A percentile compares a stretch with the other conserved stretches of the same genome.
Evolutionary conservation across 2,113 vertebrate genomes (phyloP).

Genomic region (Pitta sordida): DNA sequence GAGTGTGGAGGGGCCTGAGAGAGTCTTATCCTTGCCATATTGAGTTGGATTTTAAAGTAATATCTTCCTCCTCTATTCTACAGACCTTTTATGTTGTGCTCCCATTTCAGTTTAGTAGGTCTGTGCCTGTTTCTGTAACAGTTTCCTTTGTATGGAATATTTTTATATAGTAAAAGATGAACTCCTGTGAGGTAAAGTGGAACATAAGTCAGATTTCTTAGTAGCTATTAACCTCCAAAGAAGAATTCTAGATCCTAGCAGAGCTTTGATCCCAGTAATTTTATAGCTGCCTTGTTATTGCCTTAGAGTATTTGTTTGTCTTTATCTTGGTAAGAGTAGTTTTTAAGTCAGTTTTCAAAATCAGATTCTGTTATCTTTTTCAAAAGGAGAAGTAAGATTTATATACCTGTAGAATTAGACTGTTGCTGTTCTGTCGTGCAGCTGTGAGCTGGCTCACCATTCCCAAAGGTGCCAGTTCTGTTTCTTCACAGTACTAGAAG

Average conservation of each 20-base stretch:
- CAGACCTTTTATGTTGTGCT: neutral
- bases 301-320: neutral
- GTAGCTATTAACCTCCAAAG: neutral
- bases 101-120: neutral
- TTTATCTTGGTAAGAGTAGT: neutral
- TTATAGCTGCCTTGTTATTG: neutral
- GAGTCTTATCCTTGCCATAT: neutral
- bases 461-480: neutral
- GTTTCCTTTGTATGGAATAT: neutral
- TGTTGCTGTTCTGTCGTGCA: neutral
- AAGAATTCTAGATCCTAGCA: neutral
- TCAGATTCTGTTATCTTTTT: neutral
- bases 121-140: neutral
- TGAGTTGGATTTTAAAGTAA: neutral
- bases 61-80: neutral
- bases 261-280: neutral
- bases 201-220: too few species aligned
- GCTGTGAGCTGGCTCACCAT: neutral
- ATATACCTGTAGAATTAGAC: rapidly evolving
- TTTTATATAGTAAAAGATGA: neutral
- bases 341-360: neutral
- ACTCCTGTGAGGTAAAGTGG: neutral
- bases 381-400: neutral
- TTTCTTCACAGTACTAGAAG: neutral
- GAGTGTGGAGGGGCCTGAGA: neutral